Base-by-base conservation (phyloP, 2,888 invertebrate species). In the Odontocolon sp. region DNA sequence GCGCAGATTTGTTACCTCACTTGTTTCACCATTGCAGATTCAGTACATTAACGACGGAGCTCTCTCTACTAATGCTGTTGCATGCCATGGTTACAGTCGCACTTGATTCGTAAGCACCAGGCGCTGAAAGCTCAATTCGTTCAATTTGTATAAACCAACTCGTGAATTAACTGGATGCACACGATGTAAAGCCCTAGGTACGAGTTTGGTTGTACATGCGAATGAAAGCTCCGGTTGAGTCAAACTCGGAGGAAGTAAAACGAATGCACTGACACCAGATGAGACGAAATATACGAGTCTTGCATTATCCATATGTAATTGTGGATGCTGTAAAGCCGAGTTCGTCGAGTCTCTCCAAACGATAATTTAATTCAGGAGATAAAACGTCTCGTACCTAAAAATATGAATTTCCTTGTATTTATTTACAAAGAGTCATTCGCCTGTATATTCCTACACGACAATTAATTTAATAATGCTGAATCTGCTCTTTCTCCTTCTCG, bases 401-500 rank as follows among this genome's bases (percentile, higher is more conserved):
- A 23, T 9, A 26, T 18, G 47, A 50, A 64, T 64, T 64, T n/a
- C 50, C 18, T 6, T 14, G n/a, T 38, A 26, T 36, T 64, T 64
- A 31, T 72, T 64, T 18, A 45, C 38, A 11, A 11, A 47, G 26
- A 69, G 52, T 66, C 40, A 36, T 66, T 50, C 28, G 38, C 38
- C 40, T 23, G 61, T 33, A 6, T 45, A n/a, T 14, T 38, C 8
- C 57, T 47, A 16, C 54, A 4, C 52, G 69, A 73, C 47, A 73
- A 69, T 77, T 66, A 64, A 77, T 77, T 45, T 40, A 38, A 50
- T 50, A 36, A 9, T 31, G 26, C 21, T 50, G 26, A 47, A 66
- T 61, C 38, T 38, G 5, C 42, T 47, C 70, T 63, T 18, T 36
- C 45, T 23, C 45, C 16, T 6, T 57, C 40, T 40, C 40, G 38